Evolutionary conservation across 2,797 vertebrate species (phyloP).

Genomic region (Lithobates pipiens): DNA sequence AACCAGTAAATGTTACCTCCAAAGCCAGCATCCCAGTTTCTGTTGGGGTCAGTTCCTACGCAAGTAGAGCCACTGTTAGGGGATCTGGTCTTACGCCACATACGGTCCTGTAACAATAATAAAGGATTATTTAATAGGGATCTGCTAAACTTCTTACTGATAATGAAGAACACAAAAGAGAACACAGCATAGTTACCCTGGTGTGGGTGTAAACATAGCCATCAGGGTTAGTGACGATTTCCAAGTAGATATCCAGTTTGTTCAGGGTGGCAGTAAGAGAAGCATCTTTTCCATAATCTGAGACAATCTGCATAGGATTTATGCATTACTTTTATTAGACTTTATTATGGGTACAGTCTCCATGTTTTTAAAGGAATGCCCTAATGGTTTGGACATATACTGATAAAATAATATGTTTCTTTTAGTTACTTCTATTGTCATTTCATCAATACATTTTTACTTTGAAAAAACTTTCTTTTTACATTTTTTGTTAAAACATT

Average conservation of each 20-base stretch:
- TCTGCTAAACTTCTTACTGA: not conserved
- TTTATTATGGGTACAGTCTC: not conserved
- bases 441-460: not conserved
- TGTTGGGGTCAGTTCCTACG: slow-evolving; percentile 90
- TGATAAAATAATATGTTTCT: not conserved
- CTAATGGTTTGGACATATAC: not conserved
- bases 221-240: slow-evolving; percentile 93
- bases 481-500: too few relatives aligned
- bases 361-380: not conserved
- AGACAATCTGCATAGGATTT: slow-evolving; percentile 78
- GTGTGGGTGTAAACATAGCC: slow-evolving; percentile 85
- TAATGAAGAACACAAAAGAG: not conserved
- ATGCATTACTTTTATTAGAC: not conserved
- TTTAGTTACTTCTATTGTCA: not conserved
- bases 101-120: slow-evolving; percentile 80
- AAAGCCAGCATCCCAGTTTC: slow-evolving; percentile 93
- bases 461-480: too few relatives aligned
- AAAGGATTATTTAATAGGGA: not conserved
- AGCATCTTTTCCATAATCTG: slow-evolving; percentile 76
- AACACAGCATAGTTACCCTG: slow-evolving; percentile 68
- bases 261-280: slow-evolving; percentile 82
- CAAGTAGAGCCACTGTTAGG: slow-evolving; percentile 74
- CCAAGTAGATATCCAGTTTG: slow-evolving; percentile 88
- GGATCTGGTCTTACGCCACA: slow-evolving; percentile 98
- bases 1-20: slow-evolving; percentile 77